phyloP scores from a whole-genome alignment of 1,140 invertebrate genomes.

The Sitophilus oryzae region DNA sequence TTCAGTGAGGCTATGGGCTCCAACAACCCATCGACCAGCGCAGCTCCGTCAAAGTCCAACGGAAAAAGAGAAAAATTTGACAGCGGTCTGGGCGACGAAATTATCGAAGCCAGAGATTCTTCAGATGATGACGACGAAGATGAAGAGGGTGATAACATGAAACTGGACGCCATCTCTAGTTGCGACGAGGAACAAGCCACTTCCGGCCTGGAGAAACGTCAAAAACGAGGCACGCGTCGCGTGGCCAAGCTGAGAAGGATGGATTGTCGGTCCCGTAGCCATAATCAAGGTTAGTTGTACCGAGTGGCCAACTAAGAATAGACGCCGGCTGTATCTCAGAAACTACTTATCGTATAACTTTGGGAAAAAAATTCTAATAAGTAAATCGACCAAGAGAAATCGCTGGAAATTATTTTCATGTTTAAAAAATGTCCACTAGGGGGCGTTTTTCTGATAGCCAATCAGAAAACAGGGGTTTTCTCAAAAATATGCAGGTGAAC shows the following conservation, averaged over 20 bases:
- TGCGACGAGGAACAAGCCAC: constrained; percentile 30
- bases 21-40: constrained; percentile 4
- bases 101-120: constrained; percentile 27
- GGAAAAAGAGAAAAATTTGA: constrained; percentile 54
- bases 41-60: constrained; percentile 15
- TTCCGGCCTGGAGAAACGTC: constrained; percentile 20
- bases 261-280: not conserved
- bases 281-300: not conserved
- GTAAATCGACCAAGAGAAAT: too few species aligned
- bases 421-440: too few species aligned
- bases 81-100: constrained; percentile 51
- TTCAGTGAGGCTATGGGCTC: not conserved
- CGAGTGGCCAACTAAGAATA: too few species aligned
- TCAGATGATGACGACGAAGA: too few species aligned
- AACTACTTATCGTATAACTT: too few species aligned
- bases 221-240: constrained; percentile 24
- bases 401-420: too few species aligned
- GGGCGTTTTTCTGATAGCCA: too few species aligned
- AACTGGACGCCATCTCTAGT: constrained; percentile 26
- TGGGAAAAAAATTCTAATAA: too few species aligned
- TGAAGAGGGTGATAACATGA: constrained; percentile 18
- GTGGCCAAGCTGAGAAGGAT: constrained; percentile 1
- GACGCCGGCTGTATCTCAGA: too few species aligned
- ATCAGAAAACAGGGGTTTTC: too few species aligned
- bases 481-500: too few species aligned